Conservation (phyloP, 1,140 invertebrate species). For the Drosophila ogumai region DNA sequence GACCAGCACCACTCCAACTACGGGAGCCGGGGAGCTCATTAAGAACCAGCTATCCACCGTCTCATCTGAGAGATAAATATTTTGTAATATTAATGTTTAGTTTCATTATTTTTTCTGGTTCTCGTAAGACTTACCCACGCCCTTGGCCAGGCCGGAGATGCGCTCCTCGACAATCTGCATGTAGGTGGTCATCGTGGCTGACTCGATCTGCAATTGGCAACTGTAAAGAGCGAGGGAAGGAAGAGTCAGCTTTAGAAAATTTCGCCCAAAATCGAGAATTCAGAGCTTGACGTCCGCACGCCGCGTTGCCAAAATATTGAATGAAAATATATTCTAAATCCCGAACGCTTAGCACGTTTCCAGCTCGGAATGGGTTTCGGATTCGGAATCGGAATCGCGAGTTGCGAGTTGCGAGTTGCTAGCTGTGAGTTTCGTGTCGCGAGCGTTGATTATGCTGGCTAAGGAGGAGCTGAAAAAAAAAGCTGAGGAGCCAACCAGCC, state of each 20-base stretch:
- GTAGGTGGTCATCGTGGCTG: conserved; percentile 69
- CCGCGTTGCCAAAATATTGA: conserved; percentile 78
- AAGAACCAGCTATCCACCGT: conserved; percentile 88
- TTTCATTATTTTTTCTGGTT: not conserved
- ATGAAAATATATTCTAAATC: conserved; percentile 75
- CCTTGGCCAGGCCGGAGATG: conserved; percentile 75
- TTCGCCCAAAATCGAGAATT: conserved; percentile 51
- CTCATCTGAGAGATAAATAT: conserved; percentile 86
- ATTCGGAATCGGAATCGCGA: conserved; percentile 22
- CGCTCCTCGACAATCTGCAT: conserved; percentile 82
- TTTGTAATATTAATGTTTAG: not conserved
- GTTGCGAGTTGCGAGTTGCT: conserved; percentile 13
- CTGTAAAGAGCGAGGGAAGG: conserved; percentile 23
- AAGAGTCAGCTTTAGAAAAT: conserved; percentile 55
- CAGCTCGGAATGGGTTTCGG: conserved; percentile 18
- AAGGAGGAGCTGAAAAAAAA: not conserved
- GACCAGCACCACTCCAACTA: conserved; percentile 86
- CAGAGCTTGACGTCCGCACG: conserved; percentile 64
- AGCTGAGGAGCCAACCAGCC: conserved; percentile 4
- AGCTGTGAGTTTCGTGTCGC: conserved; percentile 25
- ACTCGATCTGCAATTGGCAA: conserved; percentile 39
- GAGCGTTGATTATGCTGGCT: conserved; percentile 63
- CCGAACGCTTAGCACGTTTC: conserved; percentile 63
- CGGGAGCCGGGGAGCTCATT: conserved; percentile 87
- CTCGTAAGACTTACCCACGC: conserved; percentile 69